These are phyloP conservation scores for Odontophorus gujanensis DNA, from an alignment of 2,113 vertebrate genomes.

Conservation along the genomic window DNA sequence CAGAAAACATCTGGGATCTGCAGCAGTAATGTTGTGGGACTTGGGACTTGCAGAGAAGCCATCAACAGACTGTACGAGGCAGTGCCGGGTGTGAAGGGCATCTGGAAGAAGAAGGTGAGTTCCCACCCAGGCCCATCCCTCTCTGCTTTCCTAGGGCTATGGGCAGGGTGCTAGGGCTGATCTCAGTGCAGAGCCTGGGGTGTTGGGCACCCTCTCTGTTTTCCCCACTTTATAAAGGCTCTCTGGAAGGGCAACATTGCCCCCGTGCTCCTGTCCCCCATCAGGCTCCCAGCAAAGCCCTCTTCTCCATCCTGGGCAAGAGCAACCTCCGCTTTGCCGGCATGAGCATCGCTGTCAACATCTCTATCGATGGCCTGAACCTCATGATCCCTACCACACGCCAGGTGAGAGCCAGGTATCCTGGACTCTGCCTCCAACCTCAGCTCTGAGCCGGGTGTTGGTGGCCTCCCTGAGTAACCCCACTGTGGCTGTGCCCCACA, in stretches of 20 bases:
- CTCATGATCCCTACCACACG: constrained; percentile 91
- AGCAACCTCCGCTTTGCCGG: constrained; percentile 95
- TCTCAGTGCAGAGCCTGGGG: neutral
- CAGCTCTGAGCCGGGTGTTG: rapidly evolving
- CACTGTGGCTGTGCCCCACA: neutral
- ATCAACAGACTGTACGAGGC: constrained; percentile 95
- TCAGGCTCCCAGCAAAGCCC: constrained; percentile 88
- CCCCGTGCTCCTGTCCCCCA: rapidly evolving
- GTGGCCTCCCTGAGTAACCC: rapidly evolving
- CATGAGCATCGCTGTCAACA: constrained; percentile 92
- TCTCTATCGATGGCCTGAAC: constrained; percentile 92
- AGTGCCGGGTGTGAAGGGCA: constrained; percentile 89
- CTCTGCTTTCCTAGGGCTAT: no score
- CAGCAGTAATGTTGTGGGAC: neutral
- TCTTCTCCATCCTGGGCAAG: constrained; percentile 92
- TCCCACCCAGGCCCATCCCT: rapidly evolving
- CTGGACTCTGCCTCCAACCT: neutral
- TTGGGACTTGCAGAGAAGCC: constrained; percentile 84
- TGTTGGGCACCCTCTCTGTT: neutral
- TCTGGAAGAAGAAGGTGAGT: constrained; percentile 94
- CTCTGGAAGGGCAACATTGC: rapidly evolving
- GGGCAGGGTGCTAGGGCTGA: neutral
- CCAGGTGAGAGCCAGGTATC: constrained; percentile 79
- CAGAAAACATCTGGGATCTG: neutral
- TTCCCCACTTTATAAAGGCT: neutral